phyloP scores from a whole-genome alignment of 2,113 vertebrate species.

The Casuarius casuarius region DNA sequence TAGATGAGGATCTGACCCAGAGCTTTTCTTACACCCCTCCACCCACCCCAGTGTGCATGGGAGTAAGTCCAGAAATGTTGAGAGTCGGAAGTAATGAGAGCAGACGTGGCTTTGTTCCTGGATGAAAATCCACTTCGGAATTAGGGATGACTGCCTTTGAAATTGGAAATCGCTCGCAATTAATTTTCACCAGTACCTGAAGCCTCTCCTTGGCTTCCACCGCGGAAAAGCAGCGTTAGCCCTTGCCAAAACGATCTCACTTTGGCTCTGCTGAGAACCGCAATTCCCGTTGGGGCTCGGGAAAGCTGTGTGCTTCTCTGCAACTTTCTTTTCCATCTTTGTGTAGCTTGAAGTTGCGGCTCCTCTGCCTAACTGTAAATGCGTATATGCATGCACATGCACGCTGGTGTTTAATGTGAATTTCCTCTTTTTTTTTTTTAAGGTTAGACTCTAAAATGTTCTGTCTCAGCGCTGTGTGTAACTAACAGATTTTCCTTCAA shows the following conservation, averaged over 20 bases:
- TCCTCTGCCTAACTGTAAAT: not conserved
- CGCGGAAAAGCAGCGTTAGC: not conserved
- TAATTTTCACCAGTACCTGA: constrained; percentile 29
- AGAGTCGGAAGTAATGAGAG: constrained; percentile 58
- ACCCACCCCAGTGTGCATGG: constrained; percentile 44
- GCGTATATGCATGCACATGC: not conserved
- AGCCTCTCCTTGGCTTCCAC: constrained; percentile 27
- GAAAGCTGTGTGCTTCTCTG: not conserved
- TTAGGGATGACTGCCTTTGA: constrained; percentile 54
- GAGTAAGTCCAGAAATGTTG: constrained; percentile 58
- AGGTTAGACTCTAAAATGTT: constrained; percentile 9
- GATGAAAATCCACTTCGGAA: constrained; percentile 59
- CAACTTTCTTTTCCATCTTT: not conserved
- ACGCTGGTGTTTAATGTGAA: not conserved
- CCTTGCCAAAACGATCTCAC: constrained; percentile 62
- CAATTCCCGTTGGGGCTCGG: not conserved
- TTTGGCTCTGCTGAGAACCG: constrained; percentile 49
- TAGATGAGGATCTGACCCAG: constrained; percentile 51
- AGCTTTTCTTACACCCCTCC: constrained; percentile 32
- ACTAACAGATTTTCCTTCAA: constrained; percentile 22
- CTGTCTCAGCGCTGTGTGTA: not conserved
- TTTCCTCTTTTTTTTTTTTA: not conserved
- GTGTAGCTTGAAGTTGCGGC: constrained; percentile 22
- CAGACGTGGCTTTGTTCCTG: constrained; percentile 65
- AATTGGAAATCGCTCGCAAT: constrained; percentile 46